Evolutionary conservation across 2,113 vertebrate genomes (phyloP).

Genomic region (Spilogale gracilis): DNA sequence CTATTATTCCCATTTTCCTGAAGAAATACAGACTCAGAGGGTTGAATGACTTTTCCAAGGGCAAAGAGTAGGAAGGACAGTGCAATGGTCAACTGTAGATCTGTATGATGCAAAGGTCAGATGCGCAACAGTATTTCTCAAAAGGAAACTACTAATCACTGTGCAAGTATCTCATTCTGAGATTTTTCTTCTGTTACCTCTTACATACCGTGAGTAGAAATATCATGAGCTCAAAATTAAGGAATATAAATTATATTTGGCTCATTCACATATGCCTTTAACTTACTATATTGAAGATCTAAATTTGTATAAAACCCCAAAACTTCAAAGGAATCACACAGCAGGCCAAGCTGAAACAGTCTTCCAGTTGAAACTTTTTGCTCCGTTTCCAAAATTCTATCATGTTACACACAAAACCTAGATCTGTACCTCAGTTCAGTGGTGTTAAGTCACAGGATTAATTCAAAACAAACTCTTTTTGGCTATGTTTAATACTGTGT

Average conservation of each 20-base stretch:
- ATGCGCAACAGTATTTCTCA: background rate
- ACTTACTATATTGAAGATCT: background rate
- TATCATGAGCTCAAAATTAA: slow-evolving; percentile 8
- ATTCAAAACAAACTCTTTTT: slow-evolving; percentile 30
- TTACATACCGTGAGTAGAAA: background rate
- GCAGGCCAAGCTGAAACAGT: background rate
- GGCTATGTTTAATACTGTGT: background rate
- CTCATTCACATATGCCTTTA: slow-evolving; percentile 9
- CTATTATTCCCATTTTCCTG: background rate
- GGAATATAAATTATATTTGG: background rate
- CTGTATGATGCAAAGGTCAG: fast-evolving
- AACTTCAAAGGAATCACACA: slow-evolving; percentile 4
- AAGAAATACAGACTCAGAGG: background rate
- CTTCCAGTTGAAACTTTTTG: background rate
- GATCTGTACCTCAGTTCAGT: background rate
- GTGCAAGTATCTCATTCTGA: background rate
- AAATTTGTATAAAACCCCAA: slow-evolving; percentile 15
- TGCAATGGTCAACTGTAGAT: background rate
- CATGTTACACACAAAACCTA: background rate
- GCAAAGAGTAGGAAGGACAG: background rate
- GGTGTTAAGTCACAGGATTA: background rate
- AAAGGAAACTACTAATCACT: background rate
- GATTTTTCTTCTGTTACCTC: background rate
- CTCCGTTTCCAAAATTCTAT: slow-evolving; percentile 11
- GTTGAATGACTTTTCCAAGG: background rate